Evolutionary conservation across 2,797 vertebrate species (phyloP), one percentile per base, ranked within the genome.

Genomic region (Rachycentron canadum): DNA sequence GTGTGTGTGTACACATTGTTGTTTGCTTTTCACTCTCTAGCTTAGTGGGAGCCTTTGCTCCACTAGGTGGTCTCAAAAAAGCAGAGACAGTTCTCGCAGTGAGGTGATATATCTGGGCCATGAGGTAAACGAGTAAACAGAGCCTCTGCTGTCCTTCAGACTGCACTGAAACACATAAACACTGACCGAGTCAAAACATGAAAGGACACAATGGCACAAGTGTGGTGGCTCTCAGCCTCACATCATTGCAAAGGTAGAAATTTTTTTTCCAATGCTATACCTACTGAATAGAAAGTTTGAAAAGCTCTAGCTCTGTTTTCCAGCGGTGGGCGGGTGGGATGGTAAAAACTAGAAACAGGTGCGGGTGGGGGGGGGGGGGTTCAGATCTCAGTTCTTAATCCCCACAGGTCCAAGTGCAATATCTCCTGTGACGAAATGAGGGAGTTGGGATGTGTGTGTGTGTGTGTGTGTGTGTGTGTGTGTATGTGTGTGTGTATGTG

Each of bases 291-390:
- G 80, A 89, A 91, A 47, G 88, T 79, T 73, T 92, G 91, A 94
- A 94, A 95, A 93, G 88, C 79, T 62, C 28, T 5, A 19, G 17
- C 43, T 73, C 40, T 77, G 43, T 62, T 53, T 94, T 92, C 89
- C 91, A 90, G 94, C 85, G 81, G 82, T 12, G 57, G 47, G 34
- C 21, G 70, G 49, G 60, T 16, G 25, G 59, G 40, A 30, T 70
- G 91, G 91, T 94, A 95, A 95, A 94, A 95, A 95, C 94, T 94
- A 79, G 81, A 94, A 94, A 94, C 96, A 96, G 96, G 96, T 97
- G 96, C 92, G 82, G 59, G 63, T n/a, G n/a, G 57, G 43, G 90
- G 53, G 58, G 43, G 62, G 61, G 69, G 91, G 91, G 91, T 78
- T 91, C 91, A 91, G 83, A 80, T 84, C 89, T 94, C 66, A 73